Evolutionary conservation across 2,797 vertebrate species (phyloP).

Genomic region (Pipistrellus pipistrellus): DNA sequence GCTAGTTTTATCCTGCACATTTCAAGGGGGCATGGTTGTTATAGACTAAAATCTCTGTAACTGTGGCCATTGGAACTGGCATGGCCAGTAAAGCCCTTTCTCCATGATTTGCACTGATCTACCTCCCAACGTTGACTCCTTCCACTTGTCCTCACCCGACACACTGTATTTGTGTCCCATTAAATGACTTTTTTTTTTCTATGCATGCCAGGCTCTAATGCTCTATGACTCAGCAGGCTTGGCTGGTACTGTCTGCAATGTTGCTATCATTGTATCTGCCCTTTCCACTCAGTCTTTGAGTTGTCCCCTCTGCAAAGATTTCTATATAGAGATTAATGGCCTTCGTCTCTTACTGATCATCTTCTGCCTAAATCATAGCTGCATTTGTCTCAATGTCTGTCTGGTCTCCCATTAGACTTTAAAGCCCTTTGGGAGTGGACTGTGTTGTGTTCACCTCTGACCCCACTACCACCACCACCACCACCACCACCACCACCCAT

Average conservation of each 20-base stretch:
- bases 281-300: background rate
- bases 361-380: background rate
- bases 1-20: background rate
- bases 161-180: background rate
- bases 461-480: accelerated
- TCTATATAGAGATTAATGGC: background rate
- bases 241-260: background rate
- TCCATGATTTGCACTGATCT: background rate
- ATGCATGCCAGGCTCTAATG: accelerated
- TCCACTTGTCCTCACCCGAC: background rate
- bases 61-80: accelerated
- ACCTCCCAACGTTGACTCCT: background rate
- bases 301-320: background rate
- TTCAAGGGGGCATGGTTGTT: background rate
- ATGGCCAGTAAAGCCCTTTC: background rate
- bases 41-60: background rate
- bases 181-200: background rate
- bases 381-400: background rate
- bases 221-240: background rate
- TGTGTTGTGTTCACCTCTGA: background rate
- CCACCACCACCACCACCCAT: too few species aligned
- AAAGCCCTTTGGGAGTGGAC: background rate
- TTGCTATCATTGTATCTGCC: background rate
- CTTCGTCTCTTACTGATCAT: background rate
- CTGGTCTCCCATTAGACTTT: background rate